Percentiles rank a stretch among this genome's conserved stretches.
These are phyloP conservation scores for Parotia lawesii DNA, from an alignment of 2,113 vertebrate genomes.

Conservation along the genomic window DNA sequence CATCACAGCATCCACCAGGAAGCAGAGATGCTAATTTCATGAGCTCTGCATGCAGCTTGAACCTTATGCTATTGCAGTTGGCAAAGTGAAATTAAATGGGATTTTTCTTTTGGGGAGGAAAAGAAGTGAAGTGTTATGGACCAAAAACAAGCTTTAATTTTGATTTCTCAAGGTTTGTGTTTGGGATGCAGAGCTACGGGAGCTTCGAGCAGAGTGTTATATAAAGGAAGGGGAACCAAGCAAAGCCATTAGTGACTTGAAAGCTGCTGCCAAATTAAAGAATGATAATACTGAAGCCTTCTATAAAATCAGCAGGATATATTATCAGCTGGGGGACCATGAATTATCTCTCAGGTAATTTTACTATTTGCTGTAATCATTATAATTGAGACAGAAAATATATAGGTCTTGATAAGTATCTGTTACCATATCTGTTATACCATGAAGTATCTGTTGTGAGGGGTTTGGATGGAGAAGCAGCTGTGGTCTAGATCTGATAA, in stretches of 20 bases:
- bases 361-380: not conserved
- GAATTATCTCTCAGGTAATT: slow-evolving; percentile 92
- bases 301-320: slow-evolving; percentile 93
- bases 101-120: not conserved
- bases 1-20: slow-evolving; percentile 52
- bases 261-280: slow-evolving; percentile 91
- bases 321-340: slow-evolving; percentile 93
- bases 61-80: slow-evolving; percentile 37
- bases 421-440: too few species aligned
- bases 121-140: not conserved
- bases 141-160: slow-evolving; percentile 57
- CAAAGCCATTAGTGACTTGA: slow-evolving; percentile 94
- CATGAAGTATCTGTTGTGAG: not conserved
- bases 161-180: slow-evolving; percentile 85
- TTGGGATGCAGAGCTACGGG: slow-evolving; percentile 91
- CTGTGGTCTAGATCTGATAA: not conserved
- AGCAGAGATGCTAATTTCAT: slow-evolving; percentile 40
- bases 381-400: not conserved
- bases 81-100: slow-evolving; percentile 22
- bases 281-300: slow-evolving; percentile 95
- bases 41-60: slow-evolving; percentile 11
- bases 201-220: slow-evolving; percentile 93
- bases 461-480: not conserved
- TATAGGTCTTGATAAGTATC: not conserved
- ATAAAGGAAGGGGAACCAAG: slow-evolving; percentile 89